Evolutionary conservation across 2,113 vertebrate genomes (phyloP).

Genomic region (Dinomys branickii): DNA sequence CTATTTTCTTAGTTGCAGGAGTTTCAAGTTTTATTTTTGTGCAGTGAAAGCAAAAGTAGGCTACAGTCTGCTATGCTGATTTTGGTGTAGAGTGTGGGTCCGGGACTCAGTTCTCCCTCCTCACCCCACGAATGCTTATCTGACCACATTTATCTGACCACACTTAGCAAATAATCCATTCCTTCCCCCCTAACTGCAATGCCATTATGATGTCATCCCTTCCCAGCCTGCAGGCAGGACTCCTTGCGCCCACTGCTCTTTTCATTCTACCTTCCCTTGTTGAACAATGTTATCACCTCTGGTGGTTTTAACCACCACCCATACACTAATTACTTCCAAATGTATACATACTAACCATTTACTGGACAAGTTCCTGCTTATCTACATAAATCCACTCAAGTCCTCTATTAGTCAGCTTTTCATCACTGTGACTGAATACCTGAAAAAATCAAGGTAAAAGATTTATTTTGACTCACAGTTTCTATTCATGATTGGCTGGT

Average conservation of each 20-base stretch:
- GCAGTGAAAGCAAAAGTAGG: constrained; percentile 86
- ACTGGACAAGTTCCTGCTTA: neutral
- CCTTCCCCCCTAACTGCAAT: neutral
- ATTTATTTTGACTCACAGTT: neutral
- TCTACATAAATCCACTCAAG: neutral
- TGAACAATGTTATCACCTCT: neutral
- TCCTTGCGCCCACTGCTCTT: neutral
- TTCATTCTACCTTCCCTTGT: neutral
- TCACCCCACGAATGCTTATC: neutral
- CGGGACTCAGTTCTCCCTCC: neutral
- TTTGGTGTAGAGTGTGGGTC: neutral
- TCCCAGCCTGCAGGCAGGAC: neutral
- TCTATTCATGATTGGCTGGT: neutral
- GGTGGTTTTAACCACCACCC: neutral
- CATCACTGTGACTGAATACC: neutral
- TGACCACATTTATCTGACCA: neutral
- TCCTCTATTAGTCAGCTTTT: neutral
- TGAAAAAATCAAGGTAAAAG: neutral
- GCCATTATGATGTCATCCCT: neutral
- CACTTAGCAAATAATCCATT: neutral
- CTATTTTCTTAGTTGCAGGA: constrained; percentile 85
- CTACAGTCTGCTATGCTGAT: constrained; percentile 86
- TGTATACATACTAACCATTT: neutral
- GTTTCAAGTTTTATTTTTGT: constrained; percentile 87
- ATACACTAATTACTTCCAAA: neutral